Evolutionary conservation across 1,140 invertebrate genomes (phyloP).

Genomic region (Dendroctonus valens): DNA sequence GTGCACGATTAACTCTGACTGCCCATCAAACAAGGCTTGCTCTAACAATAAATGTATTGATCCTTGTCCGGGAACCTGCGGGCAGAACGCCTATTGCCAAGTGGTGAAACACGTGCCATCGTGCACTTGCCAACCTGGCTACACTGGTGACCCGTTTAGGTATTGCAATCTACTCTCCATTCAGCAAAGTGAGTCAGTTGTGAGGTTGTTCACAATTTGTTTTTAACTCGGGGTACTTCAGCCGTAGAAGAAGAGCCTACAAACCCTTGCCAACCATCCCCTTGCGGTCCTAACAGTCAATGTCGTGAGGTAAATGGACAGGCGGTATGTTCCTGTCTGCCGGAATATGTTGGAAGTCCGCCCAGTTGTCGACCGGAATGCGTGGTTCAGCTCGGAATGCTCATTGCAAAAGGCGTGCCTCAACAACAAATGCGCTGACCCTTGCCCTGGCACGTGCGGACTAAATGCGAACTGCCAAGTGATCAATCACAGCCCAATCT

Average conservation of each 20-base stretch:
- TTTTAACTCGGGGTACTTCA: constrained; percentile 49
- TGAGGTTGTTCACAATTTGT: no score
- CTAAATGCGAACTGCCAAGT: constrained; percentile 71
- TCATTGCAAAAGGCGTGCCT: constrained; percentile 69
- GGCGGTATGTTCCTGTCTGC: constrained; percentile 61
- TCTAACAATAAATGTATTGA: constrained; percentile 72
- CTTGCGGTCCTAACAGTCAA: constrained; percentile 67
- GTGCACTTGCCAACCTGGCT: constrained; percentile 68
- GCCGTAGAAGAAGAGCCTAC: constrained; percentile 52
- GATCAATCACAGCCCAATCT: constrained; percentile 63
- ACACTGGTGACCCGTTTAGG: constrained; percentile 69
- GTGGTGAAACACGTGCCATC: constrained; percentile 71
- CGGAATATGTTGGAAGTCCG: constrained; percentile 65
- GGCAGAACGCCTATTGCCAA: constrained; percentile 70
- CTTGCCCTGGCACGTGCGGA: constrained; percentile 74
- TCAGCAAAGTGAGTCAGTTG: constrained; percentile 39
- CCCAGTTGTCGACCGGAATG: constrained; percentile 77
- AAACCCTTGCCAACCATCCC: constrained; percentile 61
- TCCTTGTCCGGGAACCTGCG: constrained; percentile 76
- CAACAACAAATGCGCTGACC: constrained; percentile 72
- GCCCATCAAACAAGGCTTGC: constrained; percentile 69
- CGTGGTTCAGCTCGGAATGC: constrained; percentile 78
- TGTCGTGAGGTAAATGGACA: constrained; percentile 56
- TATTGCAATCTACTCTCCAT: constrained; percentile 47
- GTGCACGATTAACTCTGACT: constrained; percentile 72